phyloP scores from a whole-genome alignment of 2,113 vertebrate genomes.

The Pelecanoides urinatrix region DNA sequence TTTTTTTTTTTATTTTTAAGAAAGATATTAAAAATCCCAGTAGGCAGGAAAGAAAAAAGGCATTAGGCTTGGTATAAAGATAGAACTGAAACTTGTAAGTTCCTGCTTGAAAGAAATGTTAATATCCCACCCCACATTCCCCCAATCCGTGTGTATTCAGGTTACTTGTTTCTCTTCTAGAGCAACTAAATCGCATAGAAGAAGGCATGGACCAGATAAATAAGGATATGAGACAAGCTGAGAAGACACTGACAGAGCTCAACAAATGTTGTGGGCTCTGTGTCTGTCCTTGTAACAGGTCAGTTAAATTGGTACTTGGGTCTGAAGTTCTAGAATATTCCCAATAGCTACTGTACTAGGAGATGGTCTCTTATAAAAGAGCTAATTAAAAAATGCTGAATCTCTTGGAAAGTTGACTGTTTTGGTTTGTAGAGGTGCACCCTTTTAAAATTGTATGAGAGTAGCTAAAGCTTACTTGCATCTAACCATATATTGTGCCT shows the following conservation, averaged over 20 bases:
- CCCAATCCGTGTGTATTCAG: background rate
- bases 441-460: background rate
- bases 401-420: background rate
- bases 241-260: slow-evolving; percentile 94
- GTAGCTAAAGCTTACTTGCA: background rate
- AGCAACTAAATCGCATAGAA: slow-evolving; percentile 88
- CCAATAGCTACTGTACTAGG: background rate
- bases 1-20: too few relatives aligned
- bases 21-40: background rate
- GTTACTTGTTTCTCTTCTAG: slow-evolving; percentile 67
- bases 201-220: slow-evolving; percentile 98
- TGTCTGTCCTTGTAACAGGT: slow-evolving; percentile 95
- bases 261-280: slow-evolving; percentile 96
- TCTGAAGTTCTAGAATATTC: background rate
- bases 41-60: background rate
- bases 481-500: background rate
- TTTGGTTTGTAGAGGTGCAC: background rate
- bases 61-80: background rate
- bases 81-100: background rate
- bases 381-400: background rate
- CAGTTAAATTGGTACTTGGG: slow-evolving; percentile 36
- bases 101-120: background rate
- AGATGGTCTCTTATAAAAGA: background rate
- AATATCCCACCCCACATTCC: background rate
- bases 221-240: slow-evolving; percentile 93